phyloP scores from a whole-genome alignment of 1,140 invertebrate genomes.

The Hycleus cichorii region DNA sequence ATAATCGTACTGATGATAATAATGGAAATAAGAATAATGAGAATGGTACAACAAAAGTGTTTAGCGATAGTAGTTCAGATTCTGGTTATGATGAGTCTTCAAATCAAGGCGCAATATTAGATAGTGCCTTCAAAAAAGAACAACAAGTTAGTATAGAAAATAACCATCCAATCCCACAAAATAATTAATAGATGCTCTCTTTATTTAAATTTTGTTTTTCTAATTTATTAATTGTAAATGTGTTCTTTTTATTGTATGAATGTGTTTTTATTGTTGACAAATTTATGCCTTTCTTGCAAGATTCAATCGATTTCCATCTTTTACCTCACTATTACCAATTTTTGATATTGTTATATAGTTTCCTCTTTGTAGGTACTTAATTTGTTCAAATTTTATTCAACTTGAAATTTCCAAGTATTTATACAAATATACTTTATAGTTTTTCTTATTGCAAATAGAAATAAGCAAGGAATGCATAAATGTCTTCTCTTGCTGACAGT shows the following conservation, averaged over 20 bases:
- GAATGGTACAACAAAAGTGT: conserved; percentile 38
- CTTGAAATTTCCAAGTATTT: neutral
- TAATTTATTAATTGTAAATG: conserved; percentile 24
- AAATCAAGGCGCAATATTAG: conserved; percentile 42
- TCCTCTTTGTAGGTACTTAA: neutral
- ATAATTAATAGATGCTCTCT: conserved; percentile 34
- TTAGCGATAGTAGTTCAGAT: conserved; percentile 54
- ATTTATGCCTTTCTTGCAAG: conserved; percentile 24
- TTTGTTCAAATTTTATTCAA: conserved; percentile 7
- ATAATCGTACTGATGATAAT: no score
- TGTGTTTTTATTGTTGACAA: neutral
- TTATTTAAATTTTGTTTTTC: conserved; percentile 36
- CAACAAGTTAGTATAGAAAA: conserved; percentile 32
- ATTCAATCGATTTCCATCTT: no score
- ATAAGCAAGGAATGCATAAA: conserved; percentile 17
- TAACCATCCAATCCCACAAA: conserved; percentile 19
- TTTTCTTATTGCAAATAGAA: conserved; percentile 8
- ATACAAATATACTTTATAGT: neutral
- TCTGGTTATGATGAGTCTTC: conserved; percentile 58
- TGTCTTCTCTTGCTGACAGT: conserved; percentile 31
- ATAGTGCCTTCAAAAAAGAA: conserved; percentile 20
- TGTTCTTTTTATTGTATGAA: conserved; percentile 20
- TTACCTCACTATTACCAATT: neutral
- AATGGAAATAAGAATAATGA: conserved; percentile 1
- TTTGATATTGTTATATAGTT: neutral